These are phyloP conservation scores for Elephantulus edwardii DNA, from an alignment of 2,113 vertebrate species.

Conservation along the genomic window DNA sequence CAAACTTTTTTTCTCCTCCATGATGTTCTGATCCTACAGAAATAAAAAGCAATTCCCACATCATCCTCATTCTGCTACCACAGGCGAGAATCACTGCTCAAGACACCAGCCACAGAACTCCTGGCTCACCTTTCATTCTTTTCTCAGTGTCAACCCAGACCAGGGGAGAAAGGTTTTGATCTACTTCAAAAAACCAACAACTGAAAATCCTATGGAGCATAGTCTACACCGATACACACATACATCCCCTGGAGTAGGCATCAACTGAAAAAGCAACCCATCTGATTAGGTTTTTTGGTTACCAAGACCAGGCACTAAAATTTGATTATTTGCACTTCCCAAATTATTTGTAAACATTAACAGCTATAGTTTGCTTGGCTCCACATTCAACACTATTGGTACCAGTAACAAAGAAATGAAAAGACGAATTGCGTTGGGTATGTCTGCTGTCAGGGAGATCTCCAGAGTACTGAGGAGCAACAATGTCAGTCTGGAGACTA, in stretches of 20 bases:
- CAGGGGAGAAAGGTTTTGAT: not conserved
- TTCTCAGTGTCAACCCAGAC: not conserved
- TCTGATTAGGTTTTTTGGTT: not conserved
- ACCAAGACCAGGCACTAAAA: not conserved
- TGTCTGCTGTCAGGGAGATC: too few relatives aligned
- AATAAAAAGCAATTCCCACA: not conserved
- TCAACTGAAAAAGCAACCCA: not conserved
- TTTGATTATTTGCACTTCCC: not conserved
- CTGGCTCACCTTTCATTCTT: not conserved
- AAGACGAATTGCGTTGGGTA: too few relatives aligned
- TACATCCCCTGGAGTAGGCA: not conserved
- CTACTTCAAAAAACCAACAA: not conserved
- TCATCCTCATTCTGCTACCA: not conserved
- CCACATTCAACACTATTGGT: too few relatives aligned
- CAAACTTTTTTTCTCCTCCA: not conserved
- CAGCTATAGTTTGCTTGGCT: too few relatives aligned
- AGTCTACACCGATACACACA: not conserved
- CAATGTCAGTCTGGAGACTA: too few relatives aligned
- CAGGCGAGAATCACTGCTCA: not conserved
- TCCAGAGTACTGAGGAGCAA: too few relatives aligned
- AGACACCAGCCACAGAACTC: not conserved
- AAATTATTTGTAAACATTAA: not conserved
- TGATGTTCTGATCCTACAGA: not conserved
- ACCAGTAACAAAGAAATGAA: too few relatives aligned
- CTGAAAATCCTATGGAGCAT: not conserved